phyloP scores from a whole-genome alignment of 2,797 vertebrate species.

The Hephaestus fuliginosus region DNA sequence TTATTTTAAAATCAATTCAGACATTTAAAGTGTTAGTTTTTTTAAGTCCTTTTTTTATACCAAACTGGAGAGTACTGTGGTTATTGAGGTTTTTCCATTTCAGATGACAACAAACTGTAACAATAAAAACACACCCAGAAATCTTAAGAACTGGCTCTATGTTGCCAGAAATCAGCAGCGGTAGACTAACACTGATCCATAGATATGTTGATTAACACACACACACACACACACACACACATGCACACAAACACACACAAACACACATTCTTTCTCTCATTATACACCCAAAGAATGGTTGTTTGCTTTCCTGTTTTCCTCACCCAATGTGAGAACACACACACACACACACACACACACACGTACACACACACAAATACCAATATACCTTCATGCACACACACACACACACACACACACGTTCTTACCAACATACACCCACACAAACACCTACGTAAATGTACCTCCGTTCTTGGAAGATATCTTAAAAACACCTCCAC shows the following conservation, averaged over 20 bases:
- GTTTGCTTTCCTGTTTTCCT: slow-evolving; percentile 82
- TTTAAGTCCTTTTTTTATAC: too few relatives aligned
- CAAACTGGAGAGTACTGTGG: too few relatives aligned
- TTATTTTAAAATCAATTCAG: not conserved
- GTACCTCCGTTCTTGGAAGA: slow-evolving; percentile 56
- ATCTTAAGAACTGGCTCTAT: not conserved
- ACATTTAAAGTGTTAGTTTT: too few relatives aligned
- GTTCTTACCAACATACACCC: not conserved
- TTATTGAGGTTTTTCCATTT: not conserved
- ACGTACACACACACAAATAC: slow-evolving; percentile 12
- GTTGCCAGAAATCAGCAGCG: not conserved
- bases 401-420: not conserved
- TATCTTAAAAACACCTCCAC: slow-evolving; percentile 70
- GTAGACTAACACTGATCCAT: not conserved
- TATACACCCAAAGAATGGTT: slow-evolving; percentile 45
- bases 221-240: slow-evolving; percentile 9
- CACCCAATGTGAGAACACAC: slow-evolving; percentile 48
- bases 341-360: slow-evolving; percentile 36
- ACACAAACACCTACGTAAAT: slow-evolving; percentile 49
- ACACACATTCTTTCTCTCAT: slow-evolving; percentile 12
- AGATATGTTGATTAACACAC: not conserved
- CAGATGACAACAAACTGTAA: not conserved
- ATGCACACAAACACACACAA: slow-evolving; percentile 9
- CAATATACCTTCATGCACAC: slow-evolving; percentile 2
- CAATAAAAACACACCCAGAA: not conserved